These are phyloP conservation scores for Calephelis perditalis DNA, from an alignment of 2,888 invertebrate species.

Conservation along the genomic window DNA sequence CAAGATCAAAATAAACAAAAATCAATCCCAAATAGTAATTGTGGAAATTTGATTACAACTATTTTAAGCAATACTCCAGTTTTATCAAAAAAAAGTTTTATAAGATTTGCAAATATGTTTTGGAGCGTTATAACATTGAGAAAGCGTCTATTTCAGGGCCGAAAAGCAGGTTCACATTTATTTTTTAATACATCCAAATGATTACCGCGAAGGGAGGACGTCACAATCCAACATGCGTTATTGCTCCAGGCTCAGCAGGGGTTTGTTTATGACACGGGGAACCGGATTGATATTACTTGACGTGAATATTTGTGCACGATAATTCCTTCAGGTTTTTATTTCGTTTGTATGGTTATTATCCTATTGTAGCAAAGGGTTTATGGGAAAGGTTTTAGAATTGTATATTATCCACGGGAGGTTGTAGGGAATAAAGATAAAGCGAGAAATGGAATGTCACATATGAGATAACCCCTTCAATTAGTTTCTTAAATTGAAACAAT, in stretches of 20 bases:
- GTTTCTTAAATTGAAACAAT: no score
- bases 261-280: slow-evolving; percentile 8
- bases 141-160: no score
- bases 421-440: background rate
- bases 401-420: background rate
- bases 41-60: no score
- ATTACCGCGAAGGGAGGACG: slow-evolving; percentile 5
- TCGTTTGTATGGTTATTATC: slow-evolving; percentile 9
- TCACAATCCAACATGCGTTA: slow-evolving; percentile 6
- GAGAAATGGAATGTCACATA: background rate
- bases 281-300: slow-evolving; percentile 10
- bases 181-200: slow-evolving; percentile 11
- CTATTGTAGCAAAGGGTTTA: slow-evolving; percentile 8
- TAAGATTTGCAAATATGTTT: no score
- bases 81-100: no score
- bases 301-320: slow-evolving; percentile 10
- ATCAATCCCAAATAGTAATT: no score
- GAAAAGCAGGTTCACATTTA: no score
- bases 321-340: slow-evolving; percentile 8
- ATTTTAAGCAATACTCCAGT: no score
- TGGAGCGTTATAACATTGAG: no score
- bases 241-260: slow-evolving; percentile 9
- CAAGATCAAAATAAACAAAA: no score
- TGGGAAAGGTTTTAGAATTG: slow-evolving; percentile 5
- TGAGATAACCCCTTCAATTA: no score